Evolutionary conservation across 2,113 vertebrate genomes (phyloP).

Genomic region (Diadophis punctatus): DNA sequence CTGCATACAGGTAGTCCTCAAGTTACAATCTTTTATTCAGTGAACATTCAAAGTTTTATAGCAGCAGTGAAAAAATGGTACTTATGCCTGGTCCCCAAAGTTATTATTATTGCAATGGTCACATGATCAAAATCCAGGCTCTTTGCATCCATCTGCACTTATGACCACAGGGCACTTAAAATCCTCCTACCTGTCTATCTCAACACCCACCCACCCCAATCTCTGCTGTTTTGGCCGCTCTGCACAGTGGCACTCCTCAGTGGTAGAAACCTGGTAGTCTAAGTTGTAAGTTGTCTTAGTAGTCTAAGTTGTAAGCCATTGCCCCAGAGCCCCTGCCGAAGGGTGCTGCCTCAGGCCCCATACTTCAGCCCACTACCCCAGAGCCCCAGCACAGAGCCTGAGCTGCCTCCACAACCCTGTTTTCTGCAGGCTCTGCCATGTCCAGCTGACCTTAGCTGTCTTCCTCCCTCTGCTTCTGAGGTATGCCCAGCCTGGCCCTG

Average conservation of each 20-base stretch:
- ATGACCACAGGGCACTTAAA: not conserved
- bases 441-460: not conserved
- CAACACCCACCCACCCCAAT: not conserved
- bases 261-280: not conserved
- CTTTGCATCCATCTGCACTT: not conserved
- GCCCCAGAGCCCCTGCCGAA: not conserved
- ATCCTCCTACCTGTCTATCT: not conserved
- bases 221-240: not conserved
- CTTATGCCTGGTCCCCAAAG: not conserved
- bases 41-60: not conserved
- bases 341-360: not conserved
- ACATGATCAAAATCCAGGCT: not conserved
- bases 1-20: not conserved
- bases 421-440: not conserved
- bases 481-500: not conserved
- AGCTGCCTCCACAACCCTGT: not conserved
- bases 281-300: not conserved
- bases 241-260: not conserved
- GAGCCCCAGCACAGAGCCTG: not conserved
- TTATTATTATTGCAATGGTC: not conserved
- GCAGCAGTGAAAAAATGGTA: not conserved
- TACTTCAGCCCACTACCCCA: not conserved
- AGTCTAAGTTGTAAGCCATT: not conserved
- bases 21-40: not conserved
- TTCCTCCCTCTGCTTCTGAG: not conserved